Evolutionary conservation across 2,888 invertebrate genomes (phyloP), one percentile per base, ranked within the genome.

Genomic region (Falcaria lacertinaria): DNA sequence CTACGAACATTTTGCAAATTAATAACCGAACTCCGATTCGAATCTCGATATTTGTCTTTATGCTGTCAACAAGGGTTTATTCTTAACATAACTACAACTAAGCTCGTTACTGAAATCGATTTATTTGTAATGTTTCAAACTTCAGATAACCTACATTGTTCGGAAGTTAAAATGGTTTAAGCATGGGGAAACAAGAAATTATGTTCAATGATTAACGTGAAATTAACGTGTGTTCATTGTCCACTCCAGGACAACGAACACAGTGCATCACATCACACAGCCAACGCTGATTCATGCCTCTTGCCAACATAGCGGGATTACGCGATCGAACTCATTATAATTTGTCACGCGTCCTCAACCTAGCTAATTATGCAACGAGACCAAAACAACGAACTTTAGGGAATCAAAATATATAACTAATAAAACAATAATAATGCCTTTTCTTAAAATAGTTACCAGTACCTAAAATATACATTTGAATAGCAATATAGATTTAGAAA

Each of bases 1-100:
- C 69, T 65, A 68, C 66, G 64, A 69, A 71, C 72, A 69, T 72
- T 82, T 80, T 67, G 69, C 66, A 78, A 83, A 85, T 83, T 83
- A 83, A 83, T 82, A 82, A 79, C 73, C 74, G 63, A 73, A 77
- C 66, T 65, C 54, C 53, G 19, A 19, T 19, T 51, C 62, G n/a
- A n/a, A n/a, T n/a, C n/a, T n/a, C n/a, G 57, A 54, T 62, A 56
- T 58, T 49, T 50, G 32, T 47, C 32, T 42, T 43, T 46, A 52
- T 52, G 47, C 53, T 45, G 51, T 43, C 41, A 39, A 43, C 39
- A 36, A 17, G 16, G 36, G 37, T 49, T 43, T 48, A 28, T 28
- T 28, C 28, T 28, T 28, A 7, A 11, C 6, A 3, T 28, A 28
- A 28, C 28, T 48, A 44, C 37, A 54, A 3, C 11, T n/a, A 35